Percentiles rank a stretch among this genome's conserved stretches.
Conservation (phyloP, 2,888 invertebrate species). For the Drosophila subquinaria region DNA sequence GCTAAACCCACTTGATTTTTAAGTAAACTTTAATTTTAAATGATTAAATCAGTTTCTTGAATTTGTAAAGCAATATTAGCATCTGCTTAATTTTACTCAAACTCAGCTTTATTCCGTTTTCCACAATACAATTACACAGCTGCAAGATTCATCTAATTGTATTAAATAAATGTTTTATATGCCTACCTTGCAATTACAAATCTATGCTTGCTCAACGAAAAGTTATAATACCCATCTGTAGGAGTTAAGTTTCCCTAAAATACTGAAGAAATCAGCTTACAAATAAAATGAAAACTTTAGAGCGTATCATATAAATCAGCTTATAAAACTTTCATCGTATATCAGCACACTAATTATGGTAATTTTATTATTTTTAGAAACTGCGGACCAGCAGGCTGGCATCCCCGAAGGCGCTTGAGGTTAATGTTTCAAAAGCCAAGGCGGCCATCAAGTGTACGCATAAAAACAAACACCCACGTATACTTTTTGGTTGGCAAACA, state of each 20-base stretch:
- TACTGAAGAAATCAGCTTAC: background rate
- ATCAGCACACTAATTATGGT: background rate
- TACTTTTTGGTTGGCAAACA: background rate
- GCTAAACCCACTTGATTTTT: background rate
- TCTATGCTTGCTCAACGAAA: too few species aligned
- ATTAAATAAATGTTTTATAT: too few species aligned
- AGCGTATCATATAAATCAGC: background rate
- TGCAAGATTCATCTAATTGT: background rate
- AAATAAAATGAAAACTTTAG: background rate
- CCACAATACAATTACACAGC: background rate
- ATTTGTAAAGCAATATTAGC: background rate
- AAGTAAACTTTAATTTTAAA: background rate
- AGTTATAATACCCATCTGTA: too few species aligned
- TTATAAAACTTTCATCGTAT: background rate
- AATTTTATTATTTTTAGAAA: background rate
- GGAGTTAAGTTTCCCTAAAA: too few species aligned
- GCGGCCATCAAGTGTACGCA: background rate
- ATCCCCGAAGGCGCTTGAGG: background rate
- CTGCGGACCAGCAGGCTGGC: background rate
- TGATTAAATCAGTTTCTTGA: background rate
- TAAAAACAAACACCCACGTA: background rate
- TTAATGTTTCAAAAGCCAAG: slow-evolving; percentile 1
- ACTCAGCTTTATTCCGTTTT: background rate
- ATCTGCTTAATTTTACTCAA: background rate
- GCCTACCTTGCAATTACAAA: too few species aligned